These are phyloP conservation scores for Cygnus atratus DNA, from an alignment of 2,113 vertebrate species.

Conservation along the genomic window DNA sequence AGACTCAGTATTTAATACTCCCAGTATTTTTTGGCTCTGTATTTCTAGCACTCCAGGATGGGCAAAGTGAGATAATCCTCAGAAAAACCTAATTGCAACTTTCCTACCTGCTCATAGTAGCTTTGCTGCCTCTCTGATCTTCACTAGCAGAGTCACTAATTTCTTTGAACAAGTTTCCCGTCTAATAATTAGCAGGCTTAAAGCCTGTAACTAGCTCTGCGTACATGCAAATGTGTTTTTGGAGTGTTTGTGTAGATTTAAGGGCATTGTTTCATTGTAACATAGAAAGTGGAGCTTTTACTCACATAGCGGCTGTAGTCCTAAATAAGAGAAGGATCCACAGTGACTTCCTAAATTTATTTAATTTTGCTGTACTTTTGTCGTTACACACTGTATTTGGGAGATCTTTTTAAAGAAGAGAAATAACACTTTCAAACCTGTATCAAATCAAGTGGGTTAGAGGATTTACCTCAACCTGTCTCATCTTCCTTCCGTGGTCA, in stretches of 20 bases:
- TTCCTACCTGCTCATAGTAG: neutral
- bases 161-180: constrained; percentile 40
- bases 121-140: neutral
- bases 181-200: neutral
- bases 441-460: neutral
- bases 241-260: constrained; percentile 13
- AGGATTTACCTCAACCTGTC: neutral
- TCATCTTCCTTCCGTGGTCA: neutral
- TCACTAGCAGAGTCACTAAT: neutral
- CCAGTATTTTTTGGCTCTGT: neutral
- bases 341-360: neutral
- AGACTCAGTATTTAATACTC: neutral
- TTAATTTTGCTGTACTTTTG: neutral
- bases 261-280: neutral
- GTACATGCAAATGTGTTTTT: constrained; percentile 7
- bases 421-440: neutral
- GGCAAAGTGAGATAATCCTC: neutral
- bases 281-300: neutral
- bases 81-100: neutral
- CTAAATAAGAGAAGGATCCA: neutral
- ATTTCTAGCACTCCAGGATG: neutral
- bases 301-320: neutral
- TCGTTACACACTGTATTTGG: neutral
- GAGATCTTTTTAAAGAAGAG: neutral
- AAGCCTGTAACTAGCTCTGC: constrained; percentile 4